Base-by-base conservation (phyloP, 2,888 invertebrate genomes). In the Ceramica pisi region DNA sequence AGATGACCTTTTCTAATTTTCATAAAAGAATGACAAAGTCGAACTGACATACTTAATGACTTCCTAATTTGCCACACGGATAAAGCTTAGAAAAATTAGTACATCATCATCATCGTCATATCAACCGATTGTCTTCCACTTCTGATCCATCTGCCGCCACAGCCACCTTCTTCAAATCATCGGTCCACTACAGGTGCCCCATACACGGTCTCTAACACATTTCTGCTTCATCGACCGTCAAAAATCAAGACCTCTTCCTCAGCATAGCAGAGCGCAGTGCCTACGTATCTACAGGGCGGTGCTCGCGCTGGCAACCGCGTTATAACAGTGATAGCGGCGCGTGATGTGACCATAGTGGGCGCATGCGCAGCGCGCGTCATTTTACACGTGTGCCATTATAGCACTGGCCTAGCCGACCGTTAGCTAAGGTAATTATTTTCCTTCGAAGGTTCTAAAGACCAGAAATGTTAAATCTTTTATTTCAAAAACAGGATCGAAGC, bases 331-430 rank as follows among this genome's bases (percentile, higher is more conserved):
- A 94, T 94, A 93, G 91, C 88, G 85, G 83, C 91, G 93, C 94
- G 94, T 94, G 94, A 95, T 92, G 91, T 92, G 90, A 90, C 94
- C 95, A 93, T 94, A 94, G 91, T 88, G 89, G 92, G 94, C 69
- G 87, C 88, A 87, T 76, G 73, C 72, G 80, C 73, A 67, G 69
- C 82, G 81, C 85, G 82, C 88, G 89, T 90, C 90, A 90, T 90
- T 88, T 87, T 85, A 87, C 86, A 90, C 87, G 86, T 85, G 87
- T 80, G 73, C 82, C 83, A 83, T 85, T 85, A 83, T 82, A 83
- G 75, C 69, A 71, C 68, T 77, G 75, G 75, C 71, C 77, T 67
- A 64, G n/a, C 76, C 75, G 75, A 71, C 78, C 83, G 81, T 83
- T 75, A 78, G 23, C 10, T 41, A 10, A 16, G n/a, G 44, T 75